Conservation (phyloP, 2,113 vertebrate genomes). For the Rhegmatorhina hoffmannsi region DNA sequence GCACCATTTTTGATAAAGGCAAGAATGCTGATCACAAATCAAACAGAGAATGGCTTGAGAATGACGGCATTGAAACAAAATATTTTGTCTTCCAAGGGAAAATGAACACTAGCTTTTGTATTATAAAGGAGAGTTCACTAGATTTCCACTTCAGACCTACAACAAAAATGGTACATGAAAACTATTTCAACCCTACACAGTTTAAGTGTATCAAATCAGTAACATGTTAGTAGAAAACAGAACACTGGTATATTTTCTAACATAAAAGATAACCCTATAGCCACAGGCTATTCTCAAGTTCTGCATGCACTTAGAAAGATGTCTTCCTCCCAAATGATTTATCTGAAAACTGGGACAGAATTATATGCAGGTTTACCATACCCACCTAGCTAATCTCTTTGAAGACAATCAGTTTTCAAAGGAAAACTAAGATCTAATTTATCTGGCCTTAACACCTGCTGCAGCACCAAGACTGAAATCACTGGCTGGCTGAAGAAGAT, state of each 20-base stretch:
- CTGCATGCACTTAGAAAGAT: not conserved
- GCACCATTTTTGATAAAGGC: not conserved
- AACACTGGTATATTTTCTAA: not conserved
- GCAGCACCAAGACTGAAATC: not conserved
- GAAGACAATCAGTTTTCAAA: not conserved
- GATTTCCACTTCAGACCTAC: not conserved
- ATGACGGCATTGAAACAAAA: not conserved
- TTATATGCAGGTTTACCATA: not conserved
- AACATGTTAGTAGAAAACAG: not conserved
- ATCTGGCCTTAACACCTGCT: not conserved
- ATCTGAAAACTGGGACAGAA: not conserved
- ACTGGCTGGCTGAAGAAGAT: not conserved
- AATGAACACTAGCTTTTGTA: not conserved
- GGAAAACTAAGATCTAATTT: not conserved
- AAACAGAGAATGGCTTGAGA: not conserved
- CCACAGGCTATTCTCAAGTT: not conserved
- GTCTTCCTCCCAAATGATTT: not conserved
- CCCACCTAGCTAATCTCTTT: not conserved
- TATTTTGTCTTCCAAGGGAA: not conserved
- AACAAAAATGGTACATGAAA: not conserved
- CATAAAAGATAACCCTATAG: not conserved
- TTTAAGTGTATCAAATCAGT: not conserved
- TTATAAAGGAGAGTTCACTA: not conserved
- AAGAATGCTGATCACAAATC: not conserved
- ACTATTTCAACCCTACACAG: not conserved